Evolutionary conservation across 2,888 invertebrate genomes (phyloP).

Genomic region (Hyles lineata): DNA sequence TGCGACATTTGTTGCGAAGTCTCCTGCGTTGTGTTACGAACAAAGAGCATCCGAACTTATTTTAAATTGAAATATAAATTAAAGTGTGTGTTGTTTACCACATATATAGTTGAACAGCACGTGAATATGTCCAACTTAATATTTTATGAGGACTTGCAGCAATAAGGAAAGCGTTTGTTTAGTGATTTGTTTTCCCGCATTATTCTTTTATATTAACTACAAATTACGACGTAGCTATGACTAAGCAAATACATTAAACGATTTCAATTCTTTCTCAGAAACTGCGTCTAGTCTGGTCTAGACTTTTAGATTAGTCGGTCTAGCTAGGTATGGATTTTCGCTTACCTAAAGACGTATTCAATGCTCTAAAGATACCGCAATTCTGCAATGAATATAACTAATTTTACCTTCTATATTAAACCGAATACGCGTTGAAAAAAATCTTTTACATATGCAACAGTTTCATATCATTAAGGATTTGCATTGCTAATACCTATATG

Average conservation of each 20-base stretch:
- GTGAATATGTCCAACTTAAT: no score
- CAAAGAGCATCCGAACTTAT: neutral
- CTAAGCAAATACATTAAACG: neutral
- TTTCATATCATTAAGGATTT: no score
- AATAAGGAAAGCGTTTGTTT: neutral
- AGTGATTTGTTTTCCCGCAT: neutral
- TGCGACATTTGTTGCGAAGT: constrained; percentile 32
- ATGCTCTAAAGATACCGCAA: no score
- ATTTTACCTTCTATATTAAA: no score
- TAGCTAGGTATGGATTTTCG: no score
- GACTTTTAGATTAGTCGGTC: no score
- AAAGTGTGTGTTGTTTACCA: neutral
- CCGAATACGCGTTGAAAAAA: no score
- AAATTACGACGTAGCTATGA: neutral
- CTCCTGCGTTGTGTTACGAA: neutral
- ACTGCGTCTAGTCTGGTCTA: no score
- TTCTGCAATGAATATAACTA: no score
- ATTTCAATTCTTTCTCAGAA: neutral
- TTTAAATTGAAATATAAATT: neutral
- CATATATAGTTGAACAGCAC: neutral
- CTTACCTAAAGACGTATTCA: no score
- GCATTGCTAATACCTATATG: no score
- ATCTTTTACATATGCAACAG: no score
- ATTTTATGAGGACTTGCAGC: neutral
- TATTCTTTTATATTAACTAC: neutral